A percentile compares a stretch with the other conserved stretches of the same genome.
phyloP scores from a whole-genome alignment of 2,797 vertebrate species.

The Lacerta bilineata region DNA sequence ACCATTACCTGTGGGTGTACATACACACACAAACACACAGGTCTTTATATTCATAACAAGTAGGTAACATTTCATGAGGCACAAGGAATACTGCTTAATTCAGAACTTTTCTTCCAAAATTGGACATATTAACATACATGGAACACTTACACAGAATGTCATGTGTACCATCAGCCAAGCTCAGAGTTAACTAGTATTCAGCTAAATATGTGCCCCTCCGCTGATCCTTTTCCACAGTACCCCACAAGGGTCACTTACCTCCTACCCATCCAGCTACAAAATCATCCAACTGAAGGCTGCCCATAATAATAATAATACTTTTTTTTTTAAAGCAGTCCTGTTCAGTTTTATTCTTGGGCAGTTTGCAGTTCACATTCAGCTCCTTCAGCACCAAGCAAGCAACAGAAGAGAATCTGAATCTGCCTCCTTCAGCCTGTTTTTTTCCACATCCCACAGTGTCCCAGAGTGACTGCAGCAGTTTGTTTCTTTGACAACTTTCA shows the following conservation, averaged over 20 bases:
- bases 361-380: conserved; percentile 24
- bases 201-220: neutral
- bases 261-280: conserved; percentile 93
- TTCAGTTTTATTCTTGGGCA: conserved; percentile 29
- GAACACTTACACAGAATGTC: neutral
- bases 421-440: conserved; percentile 30
- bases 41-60: neutral
- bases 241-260: conserved; percentile 81
- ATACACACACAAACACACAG: neutral
- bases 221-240: neutral
- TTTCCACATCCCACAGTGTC: conserved; percentile 30
- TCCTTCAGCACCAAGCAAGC: conserved; percentile 36
- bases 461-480: conserved; percentile 31
- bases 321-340: conserved; percentile 9
- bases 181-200: neutral
- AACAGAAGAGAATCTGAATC: conserved; percentile 22
- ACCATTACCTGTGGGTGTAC: neutral
- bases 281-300: conserved; percentile 86
- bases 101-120: neutral
- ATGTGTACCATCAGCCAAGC: neutral
- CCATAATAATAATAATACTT: conserved; percentile 79
- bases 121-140: neutral
- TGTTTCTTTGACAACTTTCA: conserved; percentile 43
- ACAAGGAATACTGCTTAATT: neutral
- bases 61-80: neutral